Evolutionary conservation across 2,797 vertebrate species (phyloP), one percentile per base, ranked within the genome.

Genomic region (Carcharodon carcharias): DNA sequence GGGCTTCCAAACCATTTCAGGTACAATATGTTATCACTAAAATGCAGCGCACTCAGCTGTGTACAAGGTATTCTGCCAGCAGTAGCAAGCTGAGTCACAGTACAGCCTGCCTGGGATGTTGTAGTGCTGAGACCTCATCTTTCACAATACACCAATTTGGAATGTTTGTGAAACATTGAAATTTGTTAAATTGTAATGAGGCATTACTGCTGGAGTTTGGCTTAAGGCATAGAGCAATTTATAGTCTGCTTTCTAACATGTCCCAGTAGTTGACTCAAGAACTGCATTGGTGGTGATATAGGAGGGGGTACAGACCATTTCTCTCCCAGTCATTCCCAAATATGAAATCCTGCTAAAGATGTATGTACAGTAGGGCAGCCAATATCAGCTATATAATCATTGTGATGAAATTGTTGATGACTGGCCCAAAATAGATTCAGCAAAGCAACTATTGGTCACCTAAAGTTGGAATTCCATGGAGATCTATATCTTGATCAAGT

Each of bases 11-110:
- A 56, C 31, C 88, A 91, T 91, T 91, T 61, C 31, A 61, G 88
- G 58, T 61, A 91, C 88, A 91, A n/a, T 28, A 23, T 54, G 21
- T 88, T 88, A 88, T 61, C 58, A 2, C 56, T 61, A 31, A 91
- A 91, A 61, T n/a, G 14, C 14, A 56, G 88, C 0, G 31, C 56
- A 91, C 56, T 91, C 88, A 91, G 5, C 88, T 28, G 91, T 93
- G 91, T 45, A 93, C 91, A 93, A 93, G 63, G 18, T 26, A 67
- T 67, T 93, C 63, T 67, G 61, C 91, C 91, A 93, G 40, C n/a
- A 45, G n/a, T 93, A 93, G 45, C 40, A 93, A 61, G 61, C 61
- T 67, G 18, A 93, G 61, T 67, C 91, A 67, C 91, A 45, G 91
- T 67, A 23, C 40, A n/a, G 61, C 35, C 23, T 14, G n/a, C 91